These are phyloP conservation scores for Arizona elegans DNA, from an alignment of 2,113 vertebrate genomes.

Conservation along the genomic window DNA sequence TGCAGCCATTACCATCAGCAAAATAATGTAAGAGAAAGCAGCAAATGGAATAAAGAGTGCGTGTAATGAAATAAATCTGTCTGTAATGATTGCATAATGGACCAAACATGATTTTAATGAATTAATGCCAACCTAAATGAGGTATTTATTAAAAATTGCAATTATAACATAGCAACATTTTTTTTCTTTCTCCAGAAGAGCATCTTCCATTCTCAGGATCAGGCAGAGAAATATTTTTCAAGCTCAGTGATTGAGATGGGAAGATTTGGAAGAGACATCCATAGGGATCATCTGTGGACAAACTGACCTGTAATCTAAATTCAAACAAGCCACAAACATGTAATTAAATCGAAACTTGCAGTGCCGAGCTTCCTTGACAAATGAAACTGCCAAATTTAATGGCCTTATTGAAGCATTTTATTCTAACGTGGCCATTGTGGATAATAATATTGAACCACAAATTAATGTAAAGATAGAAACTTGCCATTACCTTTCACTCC, in stretches of 20 bases:
- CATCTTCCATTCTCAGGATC: not conserved
- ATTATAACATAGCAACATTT: not conserved
- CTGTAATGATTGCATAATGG: not conserved
- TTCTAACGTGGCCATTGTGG: not conserved
- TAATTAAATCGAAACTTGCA: not conserved
- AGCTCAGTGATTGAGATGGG: not conserved
- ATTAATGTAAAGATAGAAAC: not conserved
- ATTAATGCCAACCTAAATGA: not conserved
- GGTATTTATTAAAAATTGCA: not conserved
- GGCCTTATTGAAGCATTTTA: not conserved
- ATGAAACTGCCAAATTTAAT: not conserved
- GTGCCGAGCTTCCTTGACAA: not conserved
- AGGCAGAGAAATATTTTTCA: not conserved
- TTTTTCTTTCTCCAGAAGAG: not conserved
- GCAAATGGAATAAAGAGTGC: not conserved
- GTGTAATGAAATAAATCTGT: not conserved
- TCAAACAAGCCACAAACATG: not conserved
- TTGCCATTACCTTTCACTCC: not conserved
- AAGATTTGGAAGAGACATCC: not conserved
- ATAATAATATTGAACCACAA: not conserved
- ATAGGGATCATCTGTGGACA: not conserved
- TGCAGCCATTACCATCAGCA: not conserved
- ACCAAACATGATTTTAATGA: not conserved
- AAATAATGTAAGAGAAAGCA: not conserved
- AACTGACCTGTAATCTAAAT: not conserved